Conservation (phyloP, 2,113 vertebrate species). For the Eulemur macaco region DNA sequence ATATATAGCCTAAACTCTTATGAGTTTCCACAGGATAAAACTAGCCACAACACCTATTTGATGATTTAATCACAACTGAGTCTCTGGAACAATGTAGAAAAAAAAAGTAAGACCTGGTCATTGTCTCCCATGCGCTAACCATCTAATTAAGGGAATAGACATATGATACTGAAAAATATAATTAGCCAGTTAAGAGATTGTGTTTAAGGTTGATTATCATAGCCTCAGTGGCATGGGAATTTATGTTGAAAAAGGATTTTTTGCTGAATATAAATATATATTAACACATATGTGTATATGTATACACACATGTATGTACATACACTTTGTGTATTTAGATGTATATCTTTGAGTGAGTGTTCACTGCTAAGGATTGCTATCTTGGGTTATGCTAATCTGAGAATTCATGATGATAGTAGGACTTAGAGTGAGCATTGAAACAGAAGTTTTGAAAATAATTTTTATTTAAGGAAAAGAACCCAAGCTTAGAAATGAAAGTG, state of each 20-base stretch:
- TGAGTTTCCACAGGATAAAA: neutral
- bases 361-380: neutral
- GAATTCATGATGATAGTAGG: neutral
- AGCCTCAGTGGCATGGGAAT: neutral
- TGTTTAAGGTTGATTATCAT: neutral
- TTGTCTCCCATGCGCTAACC: neutral
- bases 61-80: neutral
- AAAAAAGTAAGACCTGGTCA: neutral
- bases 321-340: neutral
- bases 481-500: neutral
- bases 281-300: neutral
- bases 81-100: neutral
- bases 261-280: neutral
- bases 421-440: neutral
- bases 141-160: neutral
- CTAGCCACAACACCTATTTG: neutral
- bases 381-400: neutral
- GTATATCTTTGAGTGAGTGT: neutral
- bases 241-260: neutral
- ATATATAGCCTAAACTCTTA: neutral
- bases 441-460: constrained; percentile 21
- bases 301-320: too few species aligned
- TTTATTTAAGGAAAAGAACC: neutral
- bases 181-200: neutral
- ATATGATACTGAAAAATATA: neutral